These are phyloP conservation scores for Margaritifera margaritifera DNA, from an alignment of 2,888 invertebrate species.

Conservation along the genomic window DNA sequence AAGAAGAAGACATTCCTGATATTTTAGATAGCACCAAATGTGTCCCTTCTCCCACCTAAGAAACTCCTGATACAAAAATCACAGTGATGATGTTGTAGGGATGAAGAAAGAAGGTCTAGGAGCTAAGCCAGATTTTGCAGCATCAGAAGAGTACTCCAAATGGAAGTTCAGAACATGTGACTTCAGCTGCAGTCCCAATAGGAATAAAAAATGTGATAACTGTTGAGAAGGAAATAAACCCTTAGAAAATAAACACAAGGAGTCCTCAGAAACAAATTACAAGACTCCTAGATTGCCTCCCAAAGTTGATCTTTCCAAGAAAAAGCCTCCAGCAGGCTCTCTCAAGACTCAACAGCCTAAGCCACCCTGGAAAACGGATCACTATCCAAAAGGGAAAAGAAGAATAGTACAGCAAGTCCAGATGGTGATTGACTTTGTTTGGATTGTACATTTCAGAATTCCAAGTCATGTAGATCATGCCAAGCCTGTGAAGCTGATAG, in stretches of 20 bases:
- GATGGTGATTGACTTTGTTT: slow-evolving; percentile 83
- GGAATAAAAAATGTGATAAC: slow-evolving; percentile 86
- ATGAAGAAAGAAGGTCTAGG: slow-evolving; percentile 3
- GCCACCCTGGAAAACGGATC: too few relatives aligned
- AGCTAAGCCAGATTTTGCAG: slow-evolving; percentile 1
- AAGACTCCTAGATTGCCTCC: too few relatives aligned
- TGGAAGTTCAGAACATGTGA: slow-evolving; percentile 93
- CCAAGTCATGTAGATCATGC: slow-evolving; percentile 81
- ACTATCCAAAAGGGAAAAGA: too few relatives aligned
- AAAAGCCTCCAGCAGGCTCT: too few relatives aligned
- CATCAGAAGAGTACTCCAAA: slow-evolving; percentile 69
- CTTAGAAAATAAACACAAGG: slow-evolving; percentile 3
- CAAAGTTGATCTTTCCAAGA: too few relatives aligned
- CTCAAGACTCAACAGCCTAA: too few relatives aligned
- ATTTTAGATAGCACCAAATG: slow-evolving; percentile 35
- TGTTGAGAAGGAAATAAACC: slow-evolving; percentile 76
- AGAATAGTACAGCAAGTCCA: slow-evolving; percentile 9
- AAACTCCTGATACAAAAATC: slow-evolving; percentile 19
- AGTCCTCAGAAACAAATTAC: background rate
- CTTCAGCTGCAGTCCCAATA: slow-evolving; percentile 88
- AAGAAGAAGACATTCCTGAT: slow-evolving; percentile 38
- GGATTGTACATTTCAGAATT: slow-evolving; percentile 90
- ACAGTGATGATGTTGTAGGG: slow-evolving; percentile 1
- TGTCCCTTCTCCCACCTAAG: slow-evolving; percentile 33
- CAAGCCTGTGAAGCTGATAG: slow-evolving; percentile 83